phyloP scores from a whole-genome alignment of 2,113 vertebrate genomes.

The Dendrocopos noguchii region DNA sequence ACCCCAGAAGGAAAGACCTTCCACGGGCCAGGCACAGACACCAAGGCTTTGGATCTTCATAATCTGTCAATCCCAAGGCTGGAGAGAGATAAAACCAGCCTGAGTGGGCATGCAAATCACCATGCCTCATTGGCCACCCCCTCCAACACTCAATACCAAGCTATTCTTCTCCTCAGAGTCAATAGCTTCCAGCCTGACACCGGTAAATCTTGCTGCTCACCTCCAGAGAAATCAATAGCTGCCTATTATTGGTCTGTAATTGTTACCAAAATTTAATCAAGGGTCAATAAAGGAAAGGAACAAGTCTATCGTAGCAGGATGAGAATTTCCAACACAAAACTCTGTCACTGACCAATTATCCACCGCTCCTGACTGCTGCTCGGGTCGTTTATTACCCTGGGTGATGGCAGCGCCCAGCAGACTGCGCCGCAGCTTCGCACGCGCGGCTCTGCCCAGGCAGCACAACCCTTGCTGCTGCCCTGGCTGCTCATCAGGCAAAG shows the following conservation, averaged over 20 bases:
- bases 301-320: background rate
- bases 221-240: slow-evolving; percentile 49
- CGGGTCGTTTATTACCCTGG: slow-evolving; percentile 3
- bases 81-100: background rate
- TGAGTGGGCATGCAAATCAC: background rate
- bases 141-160: background rate
- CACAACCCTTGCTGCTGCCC: background rate
- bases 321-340: background rate
- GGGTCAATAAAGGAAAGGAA: slow-evolving; percentile 55
- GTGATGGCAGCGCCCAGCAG: background rate
- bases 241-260: slow-evolving; percentile 63
- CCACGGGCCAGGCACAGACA: background rate
- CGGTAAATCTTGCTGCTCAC: slow-evolving; percentile 43
- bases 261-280: slow-evolving; percentile 70
- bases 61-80: fast-evolving
- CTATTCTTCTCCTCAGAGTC: slow-evolving; percentile 3
- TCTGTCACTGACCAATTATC: slow-evolving; percentile 24
- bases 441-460: background rate
- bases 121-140: background rate
- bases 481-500: background rate
- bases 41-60: fast-evolving
- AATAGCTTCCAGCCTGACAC: slow-evolving; percentile 8
- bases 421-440: background rate
- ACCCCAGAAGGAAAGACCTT: background rate
- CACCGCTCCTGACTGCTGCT: background rate